A percentile compares a stretch with the other conserved stretches of the same genome.
These are phyloP conservation scores for Drosophila algonquin DNA, from an alignment of 2,888 invertebrate genomes.

Conservation along the genomic window DNA sequence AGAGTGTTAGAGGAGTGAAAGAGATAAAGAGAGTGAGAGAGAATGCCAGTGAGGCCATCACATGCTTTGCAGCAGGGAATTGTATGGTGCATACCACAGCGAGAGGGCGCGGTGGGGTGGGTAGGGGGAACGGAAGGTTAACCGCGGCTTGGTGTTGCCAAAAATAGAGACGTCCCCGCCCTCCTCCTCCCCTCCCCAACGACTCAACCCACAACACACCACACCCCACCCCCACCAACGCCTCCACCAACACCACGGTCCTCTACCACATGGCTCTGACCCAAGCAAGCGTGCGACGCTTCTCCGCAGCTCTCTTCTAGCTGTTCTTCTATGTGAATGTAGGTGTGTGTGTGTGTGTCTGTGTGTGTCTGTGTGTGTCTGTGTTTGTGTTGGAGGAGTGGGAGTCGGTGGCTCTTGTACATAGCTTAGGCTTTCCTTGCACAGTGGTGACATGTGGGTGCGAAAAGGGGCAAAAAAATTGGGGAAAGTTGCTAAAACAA, in stretches of 20 bases:
- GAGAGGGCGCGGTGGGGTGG: no score
- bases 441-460: conserved; percentile 49
- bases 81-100: not conserved
- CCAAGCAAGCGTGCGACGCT: conserved; percentile 50
- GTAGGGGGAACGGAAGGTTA: not conserved
- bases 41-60: conserved; percentile 19
- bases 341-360: conserved; percentile 11
- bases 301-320: conserved; percentile 54
- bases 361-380: conserved; percentile 6
- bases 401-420: conserved; percentile 26
- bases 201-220: not conserved
- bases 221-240: conserved; percentile 19
- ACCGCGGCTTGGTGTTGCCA: conserved; percentile 56
- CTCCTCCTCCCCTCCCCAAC: conserved; percentile 24
- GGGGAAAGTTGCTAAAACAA: conserved; percentile 10
- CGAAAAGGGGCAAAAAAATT: not conserved
- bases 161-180: conserved; percentile 75
- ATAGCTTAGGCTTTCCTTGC: conserved; percentile 69
- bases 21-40: conserved; percentile 18
- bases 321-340: conserved; percentile 42
- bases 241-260: conserved; percentile 32
- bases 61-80: conserved; percentile 36
- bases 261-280: conserved; percentile 34
- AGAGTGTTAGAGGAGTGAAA: conserved; percentile 22
- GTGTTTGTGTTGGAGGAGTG: conserved; percentile 11